phyloP scores from a whole-genome alignment of 2,888 invertebrate species.

The Allacma fusca region DNA sequence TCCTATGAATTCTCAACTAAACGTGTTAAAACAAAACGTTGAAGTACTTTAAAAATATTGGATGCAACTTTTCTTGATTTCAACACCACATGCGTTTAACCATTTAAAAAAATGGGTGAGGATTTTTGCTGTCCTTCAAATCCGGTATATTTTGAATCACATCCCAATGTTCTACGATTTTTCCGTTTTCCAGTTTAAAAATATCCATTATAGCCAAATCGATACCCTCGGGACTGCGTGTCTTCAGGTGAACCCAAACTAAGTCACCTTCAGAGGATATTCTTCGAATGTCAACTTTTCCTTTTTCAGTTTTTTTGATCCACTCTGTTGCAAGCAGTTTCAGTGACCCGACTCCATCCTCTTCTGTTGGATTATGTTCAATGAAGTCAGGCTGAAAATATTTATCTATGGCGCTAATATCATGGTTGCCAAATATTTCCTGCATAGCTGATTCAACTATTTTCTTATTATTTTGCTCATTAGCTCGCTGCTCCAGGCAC shows the following conservation, averaged over 20 bases:
- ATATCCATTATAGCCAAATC: constrained; percentile 19
- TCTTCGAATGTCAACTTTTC: constrained; percentile 10
- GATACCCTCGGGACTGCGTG: not conserved
- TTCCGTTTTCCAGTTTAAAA: constrained; percentile 18
- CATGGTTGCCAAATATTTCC: not conserved
- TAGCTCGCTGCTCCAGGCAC: too few species aligned
- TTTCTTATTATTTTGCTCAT: not conserved
- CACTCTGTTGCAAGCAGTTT: too few species aligned
- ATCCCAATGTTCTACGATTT: constrained; percentile 35
- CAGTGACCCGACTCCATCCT: not conserved
- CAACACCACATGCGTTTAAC: too few species aligned
- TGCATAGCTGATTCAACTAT: not conserved
- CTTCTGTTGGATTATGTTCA: not conserved
- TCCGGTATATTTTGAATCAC: not conserved
- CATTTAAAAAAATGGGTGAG: constrained; percentile 13
- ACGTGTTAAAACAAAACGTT: too few species aligned
- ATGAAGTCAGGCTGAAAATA: not conserved
- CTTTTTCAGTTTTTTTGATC: too few species aligned
- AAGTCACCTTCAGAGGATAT: constrained; percentile 10
- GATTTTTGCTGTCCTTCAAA: not conserved
- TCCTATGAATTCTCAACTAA: too few species aligned
- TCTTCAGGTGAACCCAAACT: constrained; percentile 24
- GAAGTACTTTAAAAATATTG: too few species aligned
- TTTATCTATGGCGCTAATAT: not conserved
- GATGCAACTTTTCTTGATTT: too few species aligned